Base-by-base conservation (phyloP, 2,113 vertebrate species). In the Paratilapia polleni region DNA sequence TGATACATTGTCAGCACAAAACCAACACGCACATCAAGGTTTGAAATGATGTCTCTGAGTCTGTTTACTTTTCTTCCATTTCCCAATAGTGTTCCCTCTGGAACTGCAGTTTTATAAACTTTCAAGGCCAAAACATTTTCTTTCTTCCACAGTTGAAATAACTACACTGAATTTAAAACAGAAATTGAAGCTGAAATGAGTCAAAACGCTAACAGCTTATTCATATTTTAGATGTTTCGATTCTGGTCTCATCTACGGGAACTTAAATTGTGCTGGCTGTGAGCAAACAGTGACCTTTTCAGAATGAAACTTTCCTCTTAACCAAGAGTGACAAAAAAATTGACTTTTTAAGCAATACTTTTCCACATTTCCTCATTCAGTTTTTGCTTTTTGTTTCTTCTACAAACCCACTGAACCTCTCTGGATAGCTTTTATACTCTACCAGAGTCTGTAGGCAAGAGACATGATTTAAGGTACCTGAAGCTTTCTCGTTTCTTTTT, bases 401-500 rank as follows among this genome's bases (percentile, higher is more conserved):
- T 43, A 49, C 15, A 49, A 47, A 4, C 8, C 47, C 0, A 13
- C 22, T 1, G 0, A 70, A 49, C 15, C 5, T 49, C 24, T 0
- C 9, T 20, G 28, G 0, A 70, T 19, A 28, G 43, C 43, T 47
- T 47, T 47, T 47, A 47, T 43, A 43, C 11, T 43, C 41, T 43
- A 13, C 41, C 41, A 43, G 41, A 47, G 14, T 14, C 43, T 47
- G 14, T 47, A 63, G 38, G 38, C 38, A 64, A 64, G 61, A 26
- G 57, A 26, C 2, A 38, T 12, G 1, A 64, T 2, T 22, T 38
- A 8, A 22, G 19, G 34, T 2, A 64, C 22, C 61, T 38, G 34
- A 38, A 0, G n/a, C 12, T 20, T 66, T 66, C 36, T 24, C 34
- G 1, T 66, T n/a, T 66, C 0, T 1, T 41, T 64, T 41, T 22